Evolutionary conservation across 1,140 invertebrate species (phyloP), one percentile per base, ranked within the genome.

Genomic region (Halotydeus destructor): DNA sequence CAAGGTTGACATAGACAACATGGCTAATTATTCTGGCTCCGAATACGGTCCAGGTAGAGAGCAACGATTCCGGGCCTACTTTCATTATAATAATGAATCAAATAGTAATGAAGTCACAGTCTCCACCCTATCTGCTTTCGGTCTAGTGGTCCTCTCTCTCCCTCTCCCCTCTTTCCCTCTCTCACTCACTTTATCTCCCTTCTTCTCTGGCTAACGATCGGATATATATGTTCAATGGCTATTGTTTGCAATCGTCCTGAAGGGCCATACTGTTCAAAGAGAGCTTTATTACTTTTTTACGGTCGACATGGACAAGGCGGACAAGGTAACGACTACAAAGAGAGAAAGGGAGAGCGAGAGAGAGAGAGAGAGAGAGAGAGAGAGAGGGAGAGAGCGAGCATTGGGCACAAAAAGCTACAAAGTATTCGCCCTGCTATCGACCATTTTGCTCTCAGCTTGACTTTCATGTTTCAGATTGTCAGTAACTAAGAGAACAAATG

Each of bases 281-380:
- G n/a, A n/a, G n/a, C n/a, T n/a, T n/a, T n/a, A n/a, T n/a, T n/a
- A n/a, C n/a, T n/a, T n/a, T n/a, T n/a, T n/a, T n/a, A n/a, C n/a
- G n/a, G n/a, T n/a, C n/a, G n/a, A n/a, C n/a, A n/a, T n/a, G n/a
- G n/a, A n/a, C n/a, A n/a, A n/a, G n/a, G n/a, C n/a, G n/a, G n/a
- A n/a, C n/a, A n/a, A n/a, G n/a, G n/a, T n/a, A n/a, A n/a, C n/a
- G n/a, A n/a, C n/a, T n/a, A n/a, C n/a, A n/a, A 36, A 36, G 9
- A 16, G 16, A 16, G 16, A 36, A 16, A 36, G 35, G 18, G 35
- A 36, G 35, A 36, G 35, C 9, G 35, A 36, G 35, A 36, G 35
- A 36, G 35, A 36, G 35, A 36, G 35, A 36, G 21, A 26, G 21
- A 14, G n/a, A n/a, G 11, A 11, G n/a, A 30, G 28, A 12, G 28